A percentile compares a stretch with the other conserved stretches of the same genome.
phyloP scores from a whole-genome alignment of 2,113 vertebrate genomes.

The Mugil cephalus region DNA sequence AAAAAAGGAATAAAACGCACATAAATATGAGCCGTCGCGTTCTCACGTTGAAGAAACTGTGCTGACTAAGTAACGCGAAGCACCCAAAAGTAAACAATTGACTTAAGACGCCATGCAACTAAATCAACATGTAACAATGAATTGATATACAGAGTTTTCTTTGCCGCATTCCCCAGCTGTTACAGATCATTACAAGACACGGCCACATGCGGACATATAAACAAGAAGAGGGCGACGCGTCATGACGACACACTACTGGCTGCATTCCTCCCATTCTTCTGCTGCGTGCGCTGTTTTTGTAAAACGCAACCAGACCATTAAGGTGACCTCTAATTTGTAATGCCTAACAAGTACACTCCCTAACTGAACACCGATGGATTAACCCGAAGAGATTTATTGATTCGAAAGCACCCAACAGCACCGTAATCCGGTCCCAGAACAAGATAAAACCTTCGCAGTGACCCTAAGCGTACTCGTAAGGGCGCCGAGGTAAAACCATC shows the following conservation, averaged over 20 bases:
- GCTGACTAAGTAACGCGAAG: neutral
- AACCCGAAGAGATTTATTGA: neutral
- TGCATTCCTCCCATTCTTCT: conserved; percentile 17
- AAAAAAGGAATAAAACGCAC: no score
- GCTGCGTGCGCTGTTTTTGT: neutral
- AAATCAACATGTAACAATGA: no score
- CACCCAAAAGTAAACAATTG: no score
- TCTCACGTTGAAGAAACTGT: no score
- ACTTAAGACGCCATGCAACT: no score
- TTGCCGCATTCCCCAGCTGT: no score
- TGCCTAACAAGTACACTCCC: neutral
- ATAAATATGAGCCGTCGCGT: no score
- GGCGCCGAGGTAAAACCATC: conserved; percentile 16
- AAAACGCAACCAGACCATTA: neutral
- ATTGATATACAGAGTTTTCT: no score
- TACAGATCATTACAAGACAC: no score
- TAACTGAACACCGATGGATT: neutral
- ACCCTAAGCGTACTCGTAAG: conserved; percentile 22
- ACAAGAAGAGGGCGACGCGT: neutral
- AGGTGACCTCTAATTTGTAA: conserved; percentile 2
- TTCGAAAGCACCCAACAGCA: conserved; percentile 5
- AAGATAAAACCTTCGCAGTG: conserved; percentile 16
- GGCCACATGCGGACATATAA: neutral
- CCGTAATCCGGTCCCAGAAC: conserved; percentile 14
- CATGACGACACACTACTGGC: neutral